Evolutionary conservation across 2,888 invertebrate species (phyloP).

Genomic region (Nysson spinosus): DNA sequence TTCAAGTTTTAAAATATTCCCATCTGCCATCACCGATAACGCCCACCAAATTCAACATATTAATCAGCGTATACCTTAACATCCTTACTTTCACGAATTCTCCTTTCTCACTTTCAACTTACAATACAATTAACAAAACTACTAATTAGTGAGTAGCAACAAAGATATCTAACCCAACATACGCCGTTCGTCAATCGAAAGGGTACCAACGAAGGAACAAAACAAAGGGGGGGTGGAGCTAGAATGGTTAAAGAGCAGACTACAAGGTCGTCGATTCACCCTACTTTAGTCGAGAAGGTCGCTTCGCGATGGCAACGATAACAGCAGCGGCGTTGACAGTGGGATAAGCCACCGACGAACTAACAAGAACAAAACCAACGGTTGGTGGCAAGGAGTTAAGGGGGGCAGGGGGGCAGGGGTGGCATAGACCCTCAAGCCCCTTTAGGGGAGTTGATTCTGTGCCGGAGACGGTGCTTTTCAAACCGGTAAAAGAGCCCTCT

Average conservation of each 20-base stretch:
- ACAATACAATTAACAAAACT: neutral
- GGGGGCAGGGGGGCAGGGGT: conserved; percentile 12
- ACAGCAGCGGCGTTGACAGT: conserved; percentile 9
- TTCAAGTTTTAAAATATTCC: too few species aligned
- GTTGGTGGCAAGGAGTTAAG: conserved; percentile 16
- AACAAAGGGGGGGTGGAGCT: too few species aligned
- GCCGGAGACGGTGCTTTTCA: conserved; percentile 54
- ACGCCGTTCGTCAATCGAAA: too few species aligned
- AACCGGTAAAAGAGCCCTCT: conserved; percentile 55
- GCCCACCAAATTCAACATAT: too few species aligned
- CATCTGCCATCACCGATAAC: too few species aligned
- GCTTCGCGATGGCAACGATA: too few species aligned
- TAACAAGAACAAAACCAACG: conserved; percentile 4
- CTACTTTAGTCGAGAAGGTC: conserved; percentile 6
- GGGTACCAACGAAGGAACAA: neutral
- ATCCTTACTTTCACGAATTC: too few species aligned
- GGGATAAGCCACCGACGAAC: neutral
- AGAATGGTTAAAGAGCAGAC: too few species aligned
- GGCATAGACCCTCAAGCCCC: conserved; percentile 29
- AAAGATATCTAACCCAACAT: neutral
- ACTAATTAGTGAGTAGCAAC: neutral
- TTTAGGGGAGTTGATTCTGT: conserved; percentile 46
- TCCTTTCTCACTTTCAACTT: neutral
- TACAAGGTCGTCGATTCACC: neutral
- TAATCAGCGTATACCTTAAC: too few species aligned